Base-by-base conservation (phyloP, 2,888 invertebrate genomes). In the Endotricha flammealis region DNA sequence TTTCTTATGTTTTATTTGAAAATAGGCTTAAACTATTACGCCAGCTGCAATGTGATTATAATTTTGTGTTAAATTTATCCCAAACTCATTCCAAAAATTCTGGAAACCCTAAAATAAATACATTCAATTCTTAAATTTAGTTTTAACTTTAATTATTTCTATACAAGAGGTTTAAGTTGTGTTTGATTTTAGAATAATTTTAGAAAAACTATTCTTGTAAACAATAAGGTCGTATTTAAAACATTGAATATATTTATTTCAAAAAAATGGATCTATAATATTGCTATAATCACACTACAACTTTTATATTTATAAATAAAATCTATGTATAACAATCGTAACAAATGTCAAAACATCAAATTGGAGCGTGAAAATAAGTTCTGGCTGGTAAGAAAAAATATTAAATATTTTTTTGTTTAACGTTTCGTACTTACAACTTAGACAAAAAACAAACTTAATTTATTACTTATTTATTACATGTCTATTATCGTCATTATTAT, bases 21-120 rank as follows among this genome's bases (percentile, higher is more conserved):
- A 83, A 83, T 83, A 78, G 80, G 71, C 82, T 85, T 83, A 85
- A 38, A 73, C 79, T 83, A 82, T 79, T 61, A 66, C 59, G 66
- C 47, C 46, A 67, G 70, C 61, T 74, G 74, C 64, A 71, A 74
- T 75, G 78, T 78, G 82, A 81, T 74, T 65, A 72, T 56, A 65
- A 40, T 46, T 50, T 44, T 35, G 36, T 42, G 36, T 42, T 22
- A 44, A 51, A 45, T 47, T 44, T 39, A 39, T 7, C 20, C 7
- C 20, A 20, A 20, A 20, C 38, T 46, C 42, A 44, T 38, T 36
- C 34, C 38, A 29, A 27, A 22, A 27, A 22, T 33, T 31, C 36
- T 39, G 36, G 29, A 17, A 28, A 6, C 24, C 13, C 12, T 20
- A 13, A 13, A 27, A 27, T 34, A 33, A 36, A 32, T 29, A 38